phyloP scores from a whole-genome alignment of 2,797 vertebrate species.

The Anisognathus igniventris region DNA sequence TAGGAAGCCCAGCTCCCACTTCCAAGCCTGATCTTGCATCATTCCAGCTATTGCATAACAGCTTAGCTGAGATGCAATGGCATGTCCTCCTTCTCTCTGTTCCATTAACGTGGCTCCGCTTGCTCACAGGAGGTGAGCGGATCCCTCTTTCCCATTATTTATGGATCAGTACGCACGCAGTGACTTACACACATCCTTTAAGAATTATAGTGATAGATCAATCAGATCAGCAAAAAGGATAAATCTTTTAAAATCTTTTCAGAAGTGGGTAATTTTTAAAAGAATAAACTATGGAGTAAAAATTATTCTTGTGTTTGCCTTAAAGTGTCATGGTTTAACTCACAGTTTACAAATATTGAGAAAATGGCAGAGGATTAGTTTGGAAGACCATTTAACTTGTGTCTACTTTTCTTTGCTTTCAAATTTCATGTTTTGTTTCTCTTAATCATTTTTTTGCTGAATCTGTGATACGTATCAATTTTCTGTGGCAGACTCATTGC shows the following conservation, averaged over 20 bases:
- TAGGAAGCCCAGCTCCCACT: slow-evolving; percentile 52
- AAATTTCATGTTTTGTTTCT: background rate
- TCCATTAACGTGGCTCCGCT: background rate
- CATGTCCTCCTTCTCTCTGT: background rate
- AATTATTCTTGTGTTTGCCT: background rate
- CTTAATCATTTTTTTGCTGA: background rate
- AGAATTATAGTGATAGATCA: background rate
- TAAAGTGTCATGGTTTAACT: background rate
- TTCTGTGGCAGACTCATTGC: background rate
- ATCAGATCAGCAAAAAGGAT: background rate
- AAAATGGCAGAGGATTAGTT: background rate
- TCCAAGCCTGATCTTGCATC: slow-evolving; percentile 54
- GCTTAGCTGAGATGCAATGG: background rate
- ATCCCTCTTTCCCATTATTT: background rate
- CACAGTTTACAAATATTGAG: background rate
- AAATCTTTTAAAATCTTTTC: background rate
- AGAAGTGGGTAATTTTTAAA: background rate
- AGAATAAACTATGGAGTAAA: background rate
- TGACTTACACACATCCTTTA: background rate
- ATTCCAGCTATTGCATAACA: slow-evolving; percentile 41
- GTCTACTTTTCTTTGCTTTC: background rate
- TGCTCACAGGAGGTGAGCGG: background rate
- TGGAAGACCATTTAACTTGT: background rate
- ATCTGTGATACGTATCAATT: background rate
- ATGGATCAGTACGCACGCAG: background rate